These are phyloP conservation scores for Pandemis heparana DNA, from an alignment of 2,888 invertebrate species.

Conservation along the genomic window DNA sequence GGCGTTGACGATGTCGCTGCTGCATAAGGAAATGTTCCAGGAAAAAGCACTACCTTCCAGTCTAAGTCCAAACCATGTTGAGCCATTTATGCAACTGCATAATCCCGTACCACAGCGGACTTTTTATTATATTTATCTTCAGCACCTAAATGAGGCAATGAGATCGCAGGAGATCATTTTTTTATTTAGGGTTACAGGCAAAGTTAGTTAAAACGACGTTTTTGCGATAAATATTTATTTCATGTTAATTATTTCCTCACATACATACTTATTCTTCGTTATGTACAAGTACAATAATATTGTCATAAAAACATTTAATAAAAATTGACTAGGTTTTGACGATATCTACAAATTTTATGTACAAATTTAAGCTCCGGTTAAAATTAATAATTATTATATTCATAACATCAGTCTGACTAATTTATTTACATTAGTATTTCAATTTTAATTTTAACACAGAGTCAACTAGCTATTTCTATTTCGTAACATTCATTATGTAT, in stretches of 20 bases:
- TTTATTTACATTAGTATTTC: constrained; percentile 52
- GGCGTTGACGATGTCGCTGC: no score
- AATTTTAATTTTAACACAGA: constrained; percentile 40
- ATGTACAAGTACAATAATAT: constrained; percentile 82
- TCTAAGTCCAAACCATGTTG: no score
- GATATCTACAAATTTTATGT: constrained; percentile 80
- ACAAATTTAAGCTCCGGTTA: constrained; percentile 81
- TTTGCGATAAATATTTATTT: constrained; percentile 73
- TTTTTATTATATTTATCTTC: no score
- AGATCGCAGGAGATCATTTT: no score
- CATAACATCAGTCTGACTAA: constrained; percentile 75
- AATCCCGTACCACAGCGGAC: no score
- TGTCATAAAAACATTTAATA: constrained; percentile 82
- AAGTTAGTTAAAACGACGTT: constrained; percentile 38
- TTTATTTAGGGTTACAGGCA: no score
- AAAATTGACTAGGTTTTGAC: constrained; percentile 81
- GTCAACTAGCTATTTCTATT: constrained; percentile 42
- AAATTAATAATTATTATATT: constrained; percentile 64
- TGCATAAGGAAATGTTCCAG: no score
- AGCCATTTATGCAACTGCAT: no score
- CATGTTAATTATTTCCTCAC: constrained; percentile 73
- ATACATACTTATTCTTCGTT: constrained; percentile 65
- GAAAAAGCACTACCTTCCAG: no score
- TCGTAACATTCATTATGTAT: constrained; percentile 26
- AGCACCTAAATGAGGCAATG: no score